Evolutionary conservation across 2,888 invertebrate genomes (phyloP), one percentile per base, ranked within the genome.

Genomic region (Poecilobothrus nobilitatus): DNA sequence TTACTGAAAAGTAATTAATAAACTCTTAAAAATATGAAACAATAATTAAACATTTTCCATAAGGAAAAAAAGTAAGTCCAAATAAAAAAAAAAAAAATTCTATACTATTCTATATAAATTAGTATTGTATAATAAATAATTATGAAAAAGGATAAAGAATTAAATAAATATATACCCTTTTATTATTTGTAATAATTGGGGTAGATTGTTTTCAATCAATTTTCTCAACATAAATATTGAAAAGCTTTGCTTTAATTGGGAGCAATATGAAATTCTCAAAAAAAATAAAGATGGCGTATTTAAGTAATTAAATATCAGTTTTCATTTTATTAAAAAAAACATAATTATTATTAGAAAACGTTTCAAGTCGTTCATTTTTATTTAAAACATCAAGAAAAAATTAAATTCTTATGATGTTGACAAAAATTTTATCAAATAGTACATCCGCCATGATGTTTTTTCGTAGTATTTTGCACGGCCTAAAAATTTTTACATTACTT

Each of bases 361-460:
- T 12, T 53, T 53, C 44, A 53, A 53, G 3, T 18, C 7, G 1
- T 2, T 6, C 1, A 53, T 53, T 2, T 53, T n/a, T 2, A 15
- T 18, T n/a, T 2, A 18, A 53, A 18, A 53, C 15, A 53, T 53
- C 1, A 2, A 18, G 53, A 53, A 53, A 53, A 53, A 53, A 53
- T 6, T 53, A 15, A 53, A 53, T 18, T 53, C 15, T 53, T 53
- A 53, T 53, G 53, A 53, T 53, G 53, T 53, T 53, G 53, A 53
- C 53, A 53, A 53, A 53, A 53, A 53, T 53, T 53, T 53, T 53
- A 53, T 63, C 63, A 22, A 63, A 22, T 63, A 21, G 21, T 63
- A 63, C 20, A 22, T 63, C 63, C 22, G 20, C 22, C 22, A 63
- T 63, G 20, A 22, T 63, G 21, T 12, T 63, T 63, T 63, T 63